These are phyloP conservation scores for Ptilodon capucinus DNA, from an alignment of 2,888 invertebrate genomes.

Conservation along the genomic window DNA sequence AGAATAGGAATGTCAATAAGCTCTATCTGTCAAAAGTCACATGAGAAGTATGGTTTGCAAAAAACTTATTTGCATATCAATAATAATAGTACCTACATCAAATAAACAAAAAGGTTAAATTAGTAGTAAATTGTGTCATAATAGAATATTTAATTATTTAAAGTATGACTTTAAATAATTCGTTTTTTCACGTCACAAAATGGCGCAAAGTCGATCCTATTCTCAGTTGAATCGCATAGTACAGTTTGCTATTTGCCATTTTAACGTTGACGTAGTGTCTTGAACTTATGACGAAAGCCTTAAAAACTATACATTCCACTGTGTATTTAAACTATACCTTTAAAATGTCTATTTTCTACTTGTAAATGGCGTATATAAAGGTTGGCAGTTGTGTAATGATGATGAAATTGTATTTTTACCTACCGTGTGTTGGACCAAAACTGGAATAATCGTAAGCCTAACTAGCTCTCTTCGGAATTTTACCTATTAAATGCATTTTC, in stretches of 20 bases:
- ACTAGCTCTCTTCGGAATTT: slow-evolving; percentile 62
- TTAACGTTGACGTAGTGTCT: slow-evolving; percentile 35
- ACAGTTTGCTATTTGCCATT: slow-evolving; percentile 31
- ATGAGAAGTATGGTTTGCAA: too few relatives aligned
- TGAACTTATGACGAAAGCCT: slow-evolving; percentile 77
- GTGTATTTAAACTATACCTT: slow-evolving; percentile 73
- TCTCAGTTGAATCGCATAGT: too few relatives aligned
- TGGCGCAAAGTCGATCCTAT: too few relatives aligned
- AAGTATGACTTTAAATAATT: too few relatives aligned
- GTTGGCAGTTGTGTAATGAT: slow-evolving; percentile 40
- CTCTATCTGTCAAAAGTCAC: too few relatives aligned
- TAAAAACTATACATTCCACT: slow-evolving; percentile 77
- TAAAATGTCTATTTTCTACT: slow-evolving; percentile 64
- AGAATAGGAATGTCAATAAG: too few relatives aligned
- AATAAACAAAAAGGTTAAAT: too few relatives aligned
- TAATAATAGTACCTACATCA: too few relatives aligned
- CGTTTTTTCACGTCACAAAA: too few relatives aligned
- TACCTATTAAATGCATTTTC: slow-evolving; percentile 29
- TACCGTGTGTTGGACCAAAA: slow-evolving; percentile 71
- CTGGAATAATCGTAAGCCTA: slow-evolving; percentile 43
- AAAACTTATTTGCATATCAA: too few relatives aligned
- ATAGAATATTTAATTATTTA: too few relatives aligned
- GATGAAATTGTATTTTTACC: slow-evolving; percentile 48
- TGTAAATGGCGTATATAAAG: slow-evolving; percentile 41
- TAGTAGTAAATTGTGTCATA: too few relatives aligned